phyloP scores from a whole-genome alignment of 2,888 invertebrate genomes.

The Blera fallax region DNA sequence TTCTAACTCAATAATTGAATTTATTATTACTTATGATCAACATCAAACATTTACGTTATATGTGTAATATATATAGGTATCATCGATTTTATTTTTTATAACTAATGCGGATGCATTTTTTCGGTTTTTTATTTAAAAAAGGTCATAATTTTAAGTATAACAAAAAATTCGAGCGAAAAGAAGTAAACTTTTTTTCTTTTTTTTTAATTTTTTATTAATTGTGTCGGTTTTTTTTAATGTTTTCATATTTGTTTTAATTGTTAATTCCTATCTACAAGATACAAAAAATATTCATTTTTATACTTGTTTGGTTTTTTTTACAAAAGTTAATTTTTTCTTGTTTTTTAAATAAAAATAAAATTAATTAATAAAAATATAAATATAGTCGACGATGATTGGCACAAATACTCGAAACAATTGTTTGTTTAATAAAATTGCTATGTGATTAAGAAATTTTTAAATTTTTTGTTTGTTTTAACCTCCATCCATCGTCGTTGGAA shows the following conservation, averaged over 20 bases:
- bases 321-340: conserved; percentile 20
- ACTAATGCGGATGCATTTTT: neutral
- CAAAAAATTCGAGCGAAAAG: neutral
- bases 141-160: neutral
- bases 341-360: neutral
- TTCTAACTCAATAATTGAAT: conserved; percentile 43
- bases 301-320: conserved; percentile 38
- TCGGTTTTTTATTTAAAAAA: neutral
- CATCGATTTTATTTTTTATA: neutral
- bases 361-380: conserved; percentile 12
- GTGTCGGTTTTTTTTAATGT: neutral
- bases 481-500: conserved; percentile 45
- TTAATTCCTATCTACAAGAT: conserved; percentile 71
- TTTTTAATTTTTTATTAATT: neutral
- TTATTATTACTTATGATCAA: conserved; percentile 20
- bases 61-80: conserved; percentile 1
- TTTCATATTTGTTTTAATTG: conserved; percentile 49
- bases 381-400: conserved; percentile 43
- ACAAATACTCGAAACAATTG: conserved; percentile 35
- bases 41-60: conserved; percentile 52
- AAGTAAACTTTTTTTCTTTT: too few relatives aligned
- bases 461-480: neutral
- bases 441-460: neutral
- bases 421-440: conserved; percentile 8
- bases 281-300: conserved; percentile 65